Base-by-base conservation (phyloP, 1,140 invertebrate species). In the Drosophila melanica region DNA sequence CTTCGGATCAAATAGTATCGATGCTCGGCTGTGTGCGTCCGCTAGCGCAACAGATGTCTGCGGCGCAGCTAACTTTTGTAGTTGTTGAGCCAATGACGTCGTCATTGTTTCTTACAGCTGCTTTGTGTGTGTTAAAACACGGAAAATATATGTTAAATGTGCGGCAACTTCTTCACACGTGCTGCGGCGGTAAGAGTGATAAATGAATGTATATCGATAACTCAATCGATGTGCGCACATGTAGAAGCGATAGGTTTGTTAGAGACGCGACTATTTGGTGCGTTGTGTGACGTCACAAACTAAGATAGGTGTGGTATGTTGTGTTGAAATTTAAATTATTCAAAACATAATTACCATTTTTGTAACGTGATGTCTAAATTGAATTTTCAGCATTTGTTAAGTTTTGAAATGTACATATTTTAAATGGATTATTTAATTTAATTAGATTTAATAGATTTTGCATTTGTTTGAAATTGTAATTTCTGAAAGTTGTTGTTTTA, bases 1-100 rank as follows among this genome's bases (percentile, higher is more conserved):
- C 79, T 96, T 96, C 0, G 96, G 95, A 90, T 98, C 95, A 91
- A 98, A 99, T 8, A 99, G 92, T 69, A 99, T 94, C 16, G 98
- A 98, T 44, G 95, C 93, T 54, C 94, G 94, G 77, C 94, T 95
- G 79, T 95, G 96, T 70, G 95, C 94, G 75, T 95, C 94, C 64
- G 94, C 92, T 37, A 97, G 91, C 5, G 95, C 79, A 8, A 94
- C 92, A 8, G 94, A 92, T 9, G 97, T 96, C 90, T 98, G 96
- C 0, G 98, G 97, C 3, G 95, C 94, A 63, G 94, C 94, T 18
- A 98, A 93, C 51, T 95, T 95, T 72, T 95, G 93, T n/a, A 99
- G 92, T 93, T 98, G 98, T 77, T 96, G 94, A 27, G 95, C 95
- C 91, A 98, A 94, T 30, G 96, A 96, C 23, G 97, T 98, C 10